These are phyloP conservation scores for Aphidoletes aphidimyza DNA, from an alignment of 2,888 invertebrate species.

Conservation along the genomic window DNA sequence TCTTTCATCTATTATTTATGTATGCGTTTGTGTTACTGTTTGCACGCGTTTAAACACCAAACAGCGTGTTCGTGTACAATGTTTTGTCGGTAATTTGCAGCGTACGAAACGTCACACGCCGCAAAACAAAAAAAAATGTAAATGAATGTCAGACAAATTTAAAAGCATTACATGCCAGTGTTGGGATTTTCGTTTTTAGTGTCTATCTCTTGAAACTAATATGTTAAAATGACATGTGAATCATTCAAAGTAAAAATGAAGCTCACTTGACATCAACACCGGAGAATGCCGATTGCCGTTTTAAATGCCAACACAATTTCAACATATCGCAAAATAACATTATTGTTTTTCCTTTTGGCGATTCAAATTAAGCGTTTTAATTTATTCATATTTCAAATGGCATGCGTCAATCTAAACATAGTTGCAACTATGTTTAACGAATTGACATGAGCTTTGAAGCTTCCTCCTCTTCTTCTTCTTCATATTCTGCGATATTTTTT, in stretches of 20 bases:
- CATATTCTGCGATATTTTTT: too few relatives aligned
- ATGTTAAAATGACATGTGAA: constrained; percentile 23
- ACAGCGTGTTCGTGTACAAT: neutral
- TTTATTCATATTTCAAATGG: constrained; percentile 38
- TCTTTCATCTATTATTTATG: constrained; percentile 13
- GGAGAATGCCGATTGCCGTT: too few relatives aligned
- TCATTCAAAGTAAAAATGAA: neutral
- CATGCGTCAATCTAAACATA: neutral
- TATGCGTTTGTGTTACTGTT: constrained; percentile 5
- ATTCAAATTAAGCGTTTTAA: constrained; percentile 21
- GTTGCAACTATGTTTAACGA: neutral
- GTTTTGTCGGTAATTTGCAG: neutral
- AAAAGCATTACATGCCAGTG: neutral
- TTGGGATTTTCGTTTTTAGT: neutral
- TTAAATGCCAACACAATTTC: too few relatives aligned
- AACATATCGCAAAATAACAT: neutral
- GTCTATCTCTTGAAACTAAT: neutral
- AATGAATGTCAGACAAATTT: constrained; percentile 27
- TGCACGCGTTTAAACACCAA: constrained; percentile 4
- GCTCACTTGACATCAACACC: too few relatives aligned
- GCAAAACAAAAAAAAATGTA: neutral
- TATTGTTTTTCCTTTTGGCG: neutral
- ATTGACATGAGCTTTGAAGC: too few relatives aligned
- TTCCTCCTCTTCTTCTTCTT: too few relatives aligned
- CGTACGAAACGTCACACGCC: neutral